Evolutionary conservation across 2,888 invertebrate species (phyloP).

Genomic region (Megastigmus dorsalis): DNA sequence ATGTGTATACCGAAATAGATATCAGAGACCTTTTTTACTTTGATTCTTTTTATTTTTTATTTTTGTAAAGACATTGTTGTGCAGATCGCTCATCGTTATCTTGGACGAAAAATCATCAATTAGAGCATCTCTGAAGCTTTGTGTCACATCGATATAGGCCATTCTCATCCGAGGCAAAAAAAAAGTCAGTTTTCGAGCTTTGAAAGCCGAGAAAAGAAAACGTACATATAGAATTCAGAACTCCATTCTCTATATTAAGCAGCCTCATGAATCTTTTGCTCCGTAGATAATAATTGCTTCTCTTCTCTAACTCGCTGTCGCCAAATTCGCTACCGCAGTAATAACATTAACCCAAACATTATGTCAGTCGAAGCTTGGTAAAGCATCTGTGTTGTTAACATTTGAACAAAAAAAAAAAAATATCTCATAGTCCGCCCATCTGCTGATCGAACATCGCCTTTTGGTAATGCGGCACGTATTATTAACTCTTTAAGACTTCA

Average conservation of each 20-base stretch:
- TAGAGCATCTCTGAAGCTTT: constrained; percentile 7
- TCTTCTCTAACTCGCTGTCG: constrained; percentile 34
- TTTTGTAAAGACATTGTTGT: constrained; percentile 49
- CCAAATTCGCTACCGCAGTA: constrained; percentile 32
- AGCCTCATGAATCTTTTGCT: constrained; percentile 22
- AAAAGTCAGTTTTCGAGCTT: too few relatives aligned
- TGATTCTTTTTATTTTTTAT: constrained; percentile 48
- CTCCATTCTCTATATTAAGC: constrained; percentile 7
- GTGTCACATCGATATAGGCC: neutral
- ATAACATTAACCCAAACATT: neutral
- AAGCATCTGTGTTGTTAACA: constrained; percentile 13
- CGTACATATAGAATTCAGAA: neutral
- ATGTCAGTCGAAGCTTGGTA: constrained; percentile 25
- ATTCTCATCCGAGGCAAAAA: too few relatives aligned
- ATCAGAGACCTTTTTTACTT: constrained; percentile 18
- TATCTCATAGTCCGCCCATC: constrained; percentile 24
- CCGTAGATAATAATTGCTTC: constrained; percentile 22
- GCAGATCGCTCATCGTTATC: constrained; percentile 22
- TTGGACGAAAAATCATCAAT: constrained; percentile 30
- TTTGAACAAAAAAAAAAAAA: constrained; percentile 5
- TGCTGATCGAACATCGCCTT: constrained; percentile 34
- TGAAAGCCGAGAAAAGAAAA: neutral
- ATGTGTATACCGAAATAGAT: neutral
- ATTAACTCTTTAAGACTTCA: constrained; percentile 28
- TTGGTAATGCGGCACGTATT: constrained; percentile 39